phyloP scores from a whole-genome alignment of 37 sponge, comb jelly and placozoan species.

The Lycopodina hypogea region DNA sequence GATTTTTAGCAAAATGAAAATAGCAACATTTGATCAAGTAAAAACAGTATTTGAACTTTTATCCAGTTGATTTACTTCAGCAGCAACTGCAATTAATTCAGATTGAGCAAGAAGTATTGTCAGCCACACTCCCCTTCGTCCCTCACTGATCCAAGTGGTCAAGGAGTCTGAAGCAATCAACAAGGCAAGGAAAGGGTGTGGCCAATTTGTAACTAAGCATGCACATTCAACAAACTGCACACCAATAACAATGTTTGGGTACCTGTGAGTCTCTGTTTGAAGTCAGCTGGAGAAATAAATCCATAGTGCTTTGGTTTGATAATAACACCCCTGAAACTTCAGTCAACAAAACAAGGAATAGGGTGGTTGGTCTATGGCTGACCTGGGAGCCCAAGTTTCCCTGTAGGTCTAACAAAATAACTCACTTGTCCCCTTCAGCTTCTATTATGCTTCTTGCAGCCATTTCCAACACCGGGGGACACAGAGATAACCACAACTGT shows the following conservation, averaged over 20 bases:
- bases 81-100: slow-evolving; percentile 59
- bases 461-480: no score
- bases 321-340: slow-evolving; percentile 60
- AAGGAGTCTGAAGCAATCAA: slow-evolving; percentile 42
- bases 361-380: neutral
- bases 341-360: neutral
- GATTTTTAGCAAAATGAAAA: neutral
- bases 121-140: slow-evolving; percentile 76
- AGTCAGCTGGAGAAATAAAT: slow-evolving; percentile 30
- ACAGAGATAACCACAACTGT: no score
- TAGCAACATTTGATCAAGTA: neutral
- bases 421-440: slow-evolving; percentile 42
- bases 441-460: neutral
- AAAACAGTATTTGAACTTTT: neutral
- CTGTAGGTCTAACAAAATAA: no score
- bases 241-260: no score
- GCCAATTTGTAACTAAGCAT: neutral
- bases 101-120: slow-evolving; percentile 53
- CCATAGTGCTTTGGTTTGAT: slow-evolving; percentile 48
- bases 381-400: no score
- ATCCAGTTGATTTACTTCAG: slow-evolving; percentile 35
- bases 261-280: slow-evolving; percentile 43
- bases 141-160: slow-evolving; percentile 50
- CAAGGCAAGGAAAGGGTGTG: neutral
- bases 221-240: neutral